These are phyloP conservation scores for Bombus sibiricus DNA, from an alignment of 1,140 invertebrate genomes.

Conservation along the genomic window DNA sequence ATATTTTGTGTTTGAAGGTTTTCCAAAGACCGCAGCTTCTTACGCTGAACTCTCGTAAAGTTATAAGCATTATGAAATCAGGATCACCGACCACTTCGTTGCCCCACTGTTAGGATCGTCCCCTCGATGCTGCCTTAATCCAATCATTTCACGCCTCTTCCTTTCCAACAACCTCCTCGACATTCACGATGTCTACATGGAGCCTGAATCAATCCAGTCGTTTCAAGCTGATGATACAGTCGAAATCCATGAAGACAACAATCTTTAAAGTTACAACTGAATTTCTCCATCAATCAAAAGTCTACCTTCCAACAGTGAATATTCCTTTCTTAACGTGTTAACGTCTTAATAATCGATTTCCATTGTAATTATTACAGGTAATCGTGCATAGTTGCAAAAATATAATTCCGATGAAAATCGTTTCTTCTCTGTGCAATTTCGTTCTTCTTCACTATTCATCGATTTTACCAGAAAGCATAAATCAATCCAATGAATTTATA, in stretches of 20 bases:
- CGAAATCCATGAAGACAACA: not conserved
- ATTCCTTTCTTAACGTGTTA: not conserved
- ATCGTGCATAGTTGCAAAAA: not conserved
- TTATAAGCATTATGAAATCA: constrained; percentile 22
- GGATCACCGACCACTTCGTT: constrained; percentile 16
- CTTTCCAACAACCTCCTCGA: not conserved
- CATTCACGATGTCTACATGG: not conserved
- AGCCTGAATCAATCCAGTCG: not conserved
- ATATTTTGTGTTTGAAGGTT: not conserved
- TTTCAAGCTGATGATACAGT: no score
- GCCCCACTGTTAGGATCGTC: not conserved
- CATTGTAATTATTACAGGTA: not conserved
- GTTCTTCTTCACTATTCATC: not conserved
- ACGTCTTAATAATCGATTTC: not conserved
- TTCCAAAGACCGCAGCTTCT: not conserved
- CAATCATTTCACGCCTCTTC: constrained; percentile 42
- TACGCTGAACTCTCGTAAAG: not conserved
- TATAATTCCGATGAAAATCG: not conserved
- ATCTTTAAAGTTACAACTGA: not conserved
- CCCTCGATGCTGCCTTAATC: constrained; percentile 23
- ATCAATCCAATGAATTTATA: no score
- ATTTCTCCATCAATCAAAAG: not conserved
- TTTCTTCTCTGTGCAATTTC: not conserved
- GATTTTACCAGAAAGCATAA: not conserved
- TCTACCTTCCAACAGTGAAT: not conserved